Evolutionary conservation across 2,113 vertebrate genomes (phyloP), one percentile per base, ranked within the genome.

Genomic region (Progne subis): DNA sequence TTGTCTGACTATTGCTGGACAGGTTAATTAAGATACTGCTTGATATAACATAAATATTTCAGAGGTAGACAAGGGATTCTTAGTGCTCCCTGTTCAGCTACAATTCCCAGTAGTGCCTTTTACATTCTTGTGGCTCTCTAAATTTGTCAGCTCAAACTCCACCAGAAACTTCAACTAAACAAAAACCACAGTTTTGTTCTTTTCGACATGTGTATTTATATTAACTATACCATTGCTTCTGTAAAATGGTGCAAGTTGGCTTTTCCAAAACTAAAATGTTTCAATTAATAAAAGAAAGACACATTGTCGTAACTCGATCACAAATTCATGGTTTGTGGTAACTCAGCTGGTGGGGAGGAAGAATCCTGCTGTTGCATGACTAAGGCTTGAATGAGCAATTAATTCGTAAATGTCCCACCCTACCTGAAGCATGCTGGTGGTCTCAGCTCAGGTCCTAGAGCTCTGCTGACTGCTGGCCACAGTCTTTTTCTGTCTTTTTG

Each of bases 101-200:
- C 43, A 89, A 46, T 94, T 96, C 94, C 70, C 89, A 80, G 46
- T 85, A 92, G 70, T 78, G 47, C 67, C 56, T 82, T 80, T 78
- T 70, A 37, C 47, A 20, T 95, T 94, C 68, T 90, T 92, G 65
- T 88, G 69, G 65, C 50, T 80, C 32, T 90, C 57, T 80, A 90
- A 84, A 89, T 82, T 95, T 95, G 81, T 86, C 64, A 79, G 65
- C 29, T 94, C 65, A 83, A 76, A 46, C 34, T 67, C 43, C 20
- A 2, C 37, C 72, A 86, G 74, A 80, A 91, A 85, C 65, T 94
- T 80, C 34, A 93, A n/a, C 81, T 86, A 39, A 61, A 91, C 9
- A 63, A 75, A 93, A 70, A 28, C 91, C 41, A 44, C 8, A 23
- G 32, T 57, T 90, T 47, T 83, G 16, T 67, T 86, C 46, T 31